Evolutionary conservation across 2,888 invertebrate species (phyloP).

Genomic region (Diplazon laetatorius): DNA sequence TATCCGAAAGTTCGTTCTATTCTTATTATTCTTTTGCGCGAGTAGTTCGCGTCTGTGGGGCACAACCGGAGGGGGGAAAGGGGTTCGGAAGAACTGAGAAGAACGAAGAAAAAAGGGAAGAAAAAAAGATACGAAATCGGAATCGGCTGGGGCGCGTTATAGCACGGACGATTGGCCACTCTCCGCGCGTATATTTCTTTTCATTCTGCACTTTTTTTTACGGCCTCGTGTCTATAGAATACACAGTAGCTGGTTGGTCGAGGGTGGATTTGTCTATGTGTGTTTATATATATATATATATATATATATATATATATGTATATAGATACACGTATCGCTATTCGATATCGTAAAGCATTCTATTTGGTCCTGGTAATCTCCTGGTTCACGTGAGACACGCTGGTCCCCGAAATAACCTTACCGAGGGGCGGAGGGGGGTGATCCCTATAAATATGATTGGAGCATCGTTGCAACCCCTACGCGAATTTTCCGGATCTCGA

Average conservation of each 20-base stretch:
- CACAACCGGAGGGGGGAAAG: too few species aligned
- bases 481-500: constrained; percentile 46
- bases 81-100: constrained; percentile 25
- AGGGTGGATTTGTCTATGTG: constrained; percentile 53
- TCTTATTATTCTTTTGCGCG: constrained; percentile 20
- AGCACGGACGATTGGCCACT: constrained; percentile 67
- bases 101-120: constrained; percentile 13
- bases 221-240: constrained; percentile 48
- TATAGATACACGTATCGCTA: constrained; percentile 44
- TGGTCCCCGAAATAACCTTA: constrained; percentile 67
- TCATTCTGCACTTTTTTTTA: constrained; percentile 55
- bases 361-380: constrained; percentile 79
- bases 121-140: constrained; percentile 40
- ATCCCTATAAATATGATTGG: constrained; percentile 81
- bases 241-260: constrained; percentile 26
- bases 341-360: constrained; percentile 75
- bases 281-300: too few species aligned
- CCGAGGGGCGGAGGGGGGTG: constrained; percentile 58
- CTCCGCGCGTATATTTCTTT: constrained; percentile 53
- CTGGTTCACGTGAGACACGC: constrained; percentile 74
- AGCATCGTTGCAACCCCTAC: constrained; percentile 71
- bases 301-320: too few species aligned
- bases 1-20: constrained; percentile 21
- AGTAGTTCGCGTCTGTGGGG: constrained; percentile 4
- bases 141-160: constrained; percentile 60